phyloP scores from a whole-genome alignment of 2,888 invertebrate species.

The Eupithecia abbreviata region DNA sequence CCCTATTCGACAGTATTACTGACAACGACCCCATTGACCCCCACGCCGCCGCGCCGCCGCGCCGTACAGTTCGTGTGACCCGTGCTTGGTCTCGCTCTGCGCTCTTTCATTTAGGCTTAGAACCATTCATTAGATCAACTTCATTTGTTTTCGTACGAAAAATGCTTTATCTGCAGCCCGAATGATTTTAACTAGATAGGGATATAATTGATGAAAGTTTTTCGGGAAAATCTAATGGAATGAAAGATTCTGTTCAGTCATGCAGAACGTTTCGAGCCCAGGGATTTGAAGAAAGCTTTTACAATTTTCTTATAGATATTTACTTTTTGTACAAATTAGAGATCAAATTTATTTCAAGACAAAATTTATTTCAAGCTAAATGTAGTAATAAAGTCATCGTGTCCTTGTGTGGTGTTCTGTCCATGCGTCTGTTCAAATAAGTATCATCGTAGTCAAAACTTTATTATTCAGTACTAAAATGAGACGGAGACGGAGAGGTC shows the following conservation, averaged over 20 bases:
- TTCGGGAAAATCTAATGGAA: slow-evolving; percentile 2
- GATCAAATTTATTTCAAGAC: background rate
- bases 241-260: background rate
- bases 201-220: slow-evolving; percentile 25
- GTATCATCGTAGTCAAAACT: too few relatives aligned
- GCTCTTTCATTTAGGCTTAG: slow-evolving; percentile 24
- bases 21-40: background rate
- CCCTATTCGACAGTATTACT: background rate
- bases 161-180: slow-evolving; percentile 9
- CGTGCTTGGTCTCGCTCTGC: background rate
- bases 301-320: background rate
- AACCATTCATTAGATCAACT: slow-evolving; percentile 26
- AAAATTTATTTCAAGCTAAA: background rate
- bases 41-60: background rate
- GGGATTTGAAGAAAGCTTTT: slow-evolving; percentile 7
- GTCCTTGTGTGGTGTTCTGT: too few relatives aligned
- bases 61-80: background rate
- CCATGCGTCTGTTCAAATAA: too few relatives aligned
- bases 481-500: too few relatives aligned
- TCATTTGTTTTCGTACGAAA: slow-evolving; percentile 24
- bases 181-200: slow-evolving; percentile 7
- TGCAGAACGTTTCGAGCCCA: background rate
- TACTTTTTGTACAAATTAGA: background rate
- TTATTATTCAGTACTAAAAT: too few relatives aligned
- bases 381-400: too few relatives aligned